Evolutionary conservation across 2,888 invertebrate species (phyloP), one percentile per base, ranked within the genome.

Genomic region (Apantesis nais): DNA sequence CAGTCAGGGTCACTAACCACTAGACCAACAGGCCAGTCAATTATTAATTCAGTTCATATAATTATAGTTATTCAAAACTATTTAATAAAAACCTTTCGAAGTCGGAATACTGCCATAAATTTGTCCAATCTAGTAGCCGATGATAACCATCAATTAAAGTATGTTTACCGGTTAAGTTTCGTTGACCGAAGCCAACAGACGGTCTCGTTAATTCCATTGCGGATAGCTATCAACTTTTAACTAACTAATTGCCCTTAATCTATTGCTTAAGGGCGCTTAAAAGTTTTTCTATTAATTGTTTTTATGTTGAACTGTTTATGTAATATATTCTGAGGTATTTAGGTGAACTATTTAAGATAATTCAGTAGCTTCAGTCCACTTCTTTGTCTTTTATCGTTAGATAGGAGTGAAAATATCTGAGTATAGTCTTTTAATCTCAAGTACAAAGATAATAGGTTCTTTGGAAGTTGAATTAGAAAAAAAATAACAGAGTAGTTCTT

Each of bases 151-250:
- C 29, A 29, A 58, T 29, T 58, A 29, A 58, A 58, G 14, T 16
- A 58, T 29, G 14, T 55, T 55, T 55, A 55, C 14, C 25, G 25
- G 25, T 69, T 64, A 60, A 69, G 63, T 62, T 25, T 62, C 48
- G 8, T 62, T 52, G 14, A 44, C n/a, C 31, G 58, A 31, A 58
- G 41, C 48, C 61, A 61, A 37, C 61, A 64, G 60, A 29, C 22
- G 25, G 61, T 48, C 31, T 39, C 19, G n/a, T 58, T 41, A 68
- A 63, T 68, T 58, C 58, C n/a, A 58, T 68, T 58, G 63, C 64
- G 55, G 44, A 44, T 64, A 22, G 16, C 8, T 48, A n/a, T 52
- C 19, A 66, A 52, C 64, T 55, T 55, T 2, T 41, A 55, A 55
- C 58, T 14, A 44, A 16, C 44, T 29, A 29, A 58, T 58, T 58